Conservation (phyloP, 37 sponge, comb jelly and placozoan species). For the Aplysina aerophoba region DNA sequence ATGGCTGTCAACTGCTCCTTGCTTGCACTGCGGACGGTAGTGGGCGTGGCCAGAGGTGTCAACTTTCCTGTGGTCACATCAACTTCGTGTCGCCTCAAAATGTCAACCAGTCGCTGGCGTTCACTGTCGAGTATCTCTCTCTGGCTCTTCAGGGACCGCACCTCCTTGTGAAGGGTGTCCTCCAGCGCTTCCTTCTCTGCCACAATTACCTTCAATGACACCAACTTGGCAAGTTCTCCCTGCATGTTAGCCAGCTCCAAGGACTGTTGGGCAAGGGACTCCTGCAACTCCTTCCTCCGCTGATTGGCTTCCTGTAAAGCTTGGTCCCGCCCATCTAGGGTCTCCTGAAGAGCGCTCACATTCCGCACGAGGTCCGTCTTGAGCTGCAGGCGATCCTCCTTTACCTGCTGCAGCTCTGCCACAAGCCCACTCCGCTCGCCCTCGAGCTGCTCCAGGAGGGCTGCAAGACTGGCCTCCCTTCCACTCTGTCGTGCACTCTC, state of each 20-base stretch:
- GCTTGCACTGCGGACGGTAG: background rate
- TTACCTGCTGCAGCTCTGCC: background rate
- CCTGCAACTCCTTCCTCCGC: background rate
- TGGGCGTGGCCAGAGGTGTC: constrained; percentile 30
- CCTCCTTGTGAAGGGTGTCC: constrained; percentile 41
- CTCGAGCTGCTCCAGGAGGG: constrained; percentile 11
- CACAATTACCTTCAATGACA: background rate
- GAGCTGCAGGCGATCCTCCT: background rate
- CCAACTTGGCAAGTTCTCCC: constrained; percentile 22
- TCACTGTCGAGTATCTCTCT: background rate
- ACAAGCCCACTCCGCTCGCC: background rate
- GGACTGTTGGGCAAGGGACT: constrained; percentile 17
- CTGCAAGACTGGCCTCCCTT: constrained; percentile 14
- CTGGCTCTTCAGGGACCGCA: constrained; percentile 14
- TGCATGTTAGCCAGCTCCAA: constrained; percentile 19
- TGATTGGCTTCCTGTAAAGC: background rate
- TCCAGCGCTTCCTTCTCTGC: constrained; percentile 37
- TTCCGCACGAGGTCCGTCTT: constrained; percentile 19
- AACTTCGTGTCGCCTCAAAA: constrained; percentile 45
- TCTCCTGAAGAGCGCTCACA: constrained; percentile 30
- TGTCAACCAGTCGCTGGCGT: constrained; percentile 10
- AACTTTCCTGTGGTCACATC: constrained; percentile 33
- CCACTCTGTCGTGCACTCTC: background rate
- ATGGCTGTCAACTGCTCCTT: constrained; percentile 38
- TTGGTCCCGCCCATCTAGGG: constrained; percentile 11